phyloP scores from a whole-genome alignment of 1,140 invertebrate species.

The Littorina saxatilis region DNA sequence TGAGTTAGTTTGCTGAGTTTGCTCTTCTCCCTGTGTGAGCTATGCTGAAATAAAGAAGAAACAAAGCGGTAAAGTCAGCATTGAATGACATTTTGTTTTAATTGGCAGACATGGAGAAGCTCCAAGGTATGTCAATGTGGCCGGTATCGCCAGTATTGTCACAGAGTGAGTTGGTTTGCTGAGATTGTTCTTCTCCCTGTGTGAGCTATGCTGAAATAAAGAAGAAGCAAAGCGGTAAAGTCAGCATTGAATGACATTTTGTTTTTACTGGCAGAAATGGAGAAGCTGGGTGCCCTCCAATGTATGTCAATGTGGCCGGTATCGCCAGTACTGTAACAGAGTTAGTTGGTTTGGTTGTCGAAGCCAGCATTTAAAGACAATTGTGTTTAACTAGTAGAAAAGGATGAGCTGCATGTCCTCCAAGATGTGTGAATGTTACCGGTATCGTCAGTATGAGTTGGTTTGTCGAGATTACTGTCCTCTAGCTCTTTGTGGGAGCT shows the following conservation, averaged over 20 bases:
- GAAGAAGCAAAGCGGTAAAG: not conserved
- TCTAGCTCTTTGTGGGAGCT: too few species aligned
- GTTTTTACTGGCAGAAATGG: too few species aligned
- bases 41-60: not conserved
- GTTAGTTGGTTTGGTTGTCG: not conserved
- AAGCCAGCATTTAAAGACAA: too few species aligned
- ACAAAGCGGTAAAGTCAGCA: too few species aligned
- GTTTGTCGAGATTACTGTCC: too few species aligned
- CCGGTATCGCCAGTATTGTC: not conserved
- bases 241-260: too few species aligned
- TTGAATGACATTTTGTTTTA: too few species aligned
- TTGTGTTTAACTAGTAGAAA: too few species aligned
- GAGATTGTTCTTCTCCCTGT: too few species aligned
- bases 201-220: not conserved
- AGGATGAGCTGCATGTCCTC: too few species aligned
- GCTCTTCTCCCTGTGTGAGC: too few species aligned
- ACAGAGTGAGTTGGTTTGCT: not conserved
- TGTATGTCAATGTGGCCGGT: not conserved
- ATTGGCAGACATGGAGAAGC: too few species aligned
- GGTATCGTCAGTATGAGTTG: not conserved
- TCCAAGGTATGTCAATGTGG: not conserved
- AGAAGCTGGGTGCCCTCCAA: not conserved
- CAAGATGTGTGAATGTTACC: not conserved
- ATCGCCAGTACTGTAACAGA: not conserved
- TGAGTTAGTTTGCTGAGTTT: not conserved